These are phyloP conservation scores for Bubo bubo DNA, from an alignment of 2,113 vertebrate species.

Conservation along the genomic window DNA sequence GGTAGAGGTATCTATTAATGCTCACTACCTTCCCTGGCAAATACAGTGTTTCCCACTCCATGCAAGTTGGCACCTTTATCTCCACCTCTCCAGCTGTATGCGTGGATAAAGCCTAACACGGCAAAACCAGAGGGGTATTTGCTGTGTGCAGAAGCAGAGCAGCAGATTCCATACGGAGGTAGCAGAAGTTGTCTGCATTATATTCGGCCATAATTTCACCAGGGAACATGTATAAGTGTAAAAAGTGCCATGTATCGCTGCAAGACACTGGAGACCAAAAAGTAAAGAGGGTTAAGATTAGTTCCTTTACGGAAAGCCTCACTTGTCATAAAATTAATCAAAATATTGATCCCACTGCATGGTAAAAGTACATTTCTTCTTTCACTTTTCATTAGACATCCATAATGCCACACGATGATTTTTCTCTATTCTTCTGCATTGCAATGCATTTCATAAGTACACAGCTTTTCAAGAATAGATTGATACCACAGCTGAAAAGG, in stretches of 20 bases:
- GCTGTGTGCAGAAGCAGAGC: not conserved
- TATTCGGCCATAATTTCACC: not conserved
- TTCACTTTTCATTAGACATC: not conserved
- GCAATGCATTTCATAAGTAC: not conserved
- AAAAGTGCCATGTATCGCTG: not conserved
- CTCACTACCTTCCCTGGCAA: not conserved
- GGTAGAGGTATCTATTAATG: not conserved
- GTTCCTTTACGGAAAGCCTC: not conserved
- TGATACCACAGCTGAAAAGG: not conserved
- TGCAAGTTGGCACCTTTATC: not conserved
- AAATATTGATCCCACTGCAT: not conserved
- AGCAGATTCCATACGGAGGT: not conserved
- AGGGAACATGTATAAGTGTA: rapidly evolving
- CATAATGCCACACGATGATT: not conserved
- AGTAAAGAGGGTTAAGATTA: not conserved
- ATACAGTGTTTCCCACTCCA: not conserved
- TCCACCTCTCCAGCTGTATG: not conserved
- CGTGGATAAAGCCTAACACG: not conserved
- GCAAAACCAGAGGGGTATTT: not conserved
- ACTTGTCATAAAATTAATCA: not conserved
- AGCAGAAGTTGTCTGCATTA: not conserved
- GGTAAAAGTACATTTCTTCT: not conserved
- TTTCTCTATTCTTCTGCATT: not conserved
- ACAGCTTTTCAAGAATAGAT: not conserved
- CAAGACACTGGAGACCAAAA: not conserved